Evolutionary conservation across 2,113 vertebrate genomes (phyloP), one percentile per base, ranked within the genome.

Genomic region (Hiodon tergisus): DNA sequence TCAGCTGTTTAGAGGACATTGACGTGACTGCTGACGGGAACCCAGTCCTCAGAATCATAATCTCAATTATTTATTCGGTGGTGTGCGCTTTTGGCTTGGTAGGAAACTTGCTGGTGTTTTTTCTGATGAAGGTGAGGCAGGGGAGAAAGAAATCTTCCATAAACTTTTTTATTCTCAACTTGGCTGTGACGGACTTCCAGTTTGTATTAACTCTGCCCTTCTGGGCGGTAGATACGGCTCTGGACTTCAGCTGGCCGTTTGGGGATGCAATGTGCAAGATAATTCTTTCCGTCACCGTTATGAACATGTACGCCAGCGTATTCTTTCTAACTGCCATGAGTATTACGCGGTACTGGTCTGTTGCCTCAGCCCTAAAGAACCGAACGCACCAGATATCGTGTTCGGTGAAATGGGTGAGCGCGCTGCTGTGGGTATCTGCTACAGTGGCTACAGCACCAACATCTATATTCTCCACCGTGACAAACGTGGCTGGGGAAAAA

Each of bases 251-350:
- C 83, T 96, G 96, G 96, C 94, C 95, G 31, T 97, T 97, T 0
- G 96, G 96, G 11, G 88, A 90, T 76, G 90, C 92, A 16, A 96
- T 97, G 95, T 98, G 96, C 68, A 96, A 95, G 85, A 90, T 97
- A 0, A 88, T 96, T 16, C 93, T 92, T 0, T 87, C 92, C 0
- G 93, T 95, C 53, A 97, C 95, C 0, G 92, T 95, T 63, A 92
- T 96, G 93, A 98, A 95, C 86, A 94, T 95, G 93, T 96, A 98
- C 7, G 95, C 95, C 78, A 96, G 95, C 63, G 96, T 94, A 4
- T 98, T 98, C 84, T 96, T 98, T 78, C 93, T 98, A 76, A 98
- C 95, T 0, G 93, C 94, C 68, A 97, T 96, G 95, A 95, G 96
- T 48, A 90, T 95, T 50, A 94, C 94, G 17, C 91, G 94, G 2